These are phyloP conservation scores for Nymphicus hollandicus DNA, from an alignment of 2,113 vertebrate genomes.

Conservation along the genomic window DNA sequence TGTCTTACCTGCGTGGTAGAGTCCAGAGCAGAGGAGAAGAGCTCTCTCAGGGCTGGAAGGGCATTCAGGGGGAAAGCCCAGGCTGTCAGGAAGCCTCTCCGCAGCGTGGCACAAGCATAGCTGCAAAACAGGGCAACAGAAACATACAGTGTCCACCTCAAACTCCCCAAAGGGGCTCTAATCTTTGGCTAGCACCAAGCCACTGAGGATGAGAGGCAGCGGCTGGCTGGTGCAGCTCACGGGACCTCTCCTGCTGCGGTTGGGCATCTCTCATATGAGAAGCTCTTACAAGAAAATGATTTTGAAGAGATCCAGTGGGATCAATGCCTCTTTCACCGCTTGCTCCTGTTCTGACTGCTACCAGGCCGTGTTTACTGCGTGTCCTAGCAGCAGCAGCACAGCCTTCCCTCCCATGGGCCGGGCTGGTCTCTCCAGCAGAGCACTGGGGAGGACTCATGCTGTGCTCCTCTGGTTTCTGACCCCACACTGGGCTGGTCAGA, in stretches of 20 bases:
- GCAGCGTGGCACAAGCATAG: rapidly evolving
- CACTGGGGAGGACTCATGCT: rapidly evolving
- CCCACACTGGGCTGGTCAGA: rapidly evolving
- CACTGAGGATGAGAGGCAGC: rapidly evolving
- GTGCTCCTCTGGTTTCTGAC: neutral
- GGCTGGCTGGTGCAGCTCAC: rapidly evolving
- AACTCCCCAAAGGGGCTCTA: neutral
- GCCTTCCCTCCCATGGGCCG: neutral
- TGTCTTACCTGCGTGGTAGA: neutral
- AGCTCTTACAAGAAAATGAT: rapidly evolving
- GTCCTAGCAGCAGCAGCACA: slow-evolving; percentile 28
- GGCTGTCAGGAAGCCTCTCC: too few species aligned
- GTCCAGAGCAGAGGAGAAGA: neutral
- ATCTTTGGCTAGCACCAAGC: neutral
- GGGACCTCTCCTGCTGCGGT: rapidly evolving
- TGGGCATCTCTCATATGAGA: rapidly evolving
- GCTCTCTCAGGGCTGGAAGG: neutral
- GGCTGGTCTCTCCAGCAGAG: neutral
- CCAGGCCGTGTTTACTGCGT: neutral
- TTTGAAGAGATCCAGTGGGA: neutral
- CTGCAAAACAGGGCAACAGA: neutral
- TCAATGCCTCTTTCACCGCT: neutral
- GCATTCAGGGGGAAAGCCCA: neutral
- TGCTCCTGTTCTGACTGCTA: rapidly evolving
- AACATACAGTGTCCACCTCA: rapidly evolving